Conservation (phyloP, 2,888 invertebrate species). For the Opisthograptis luteolata region DNA sequence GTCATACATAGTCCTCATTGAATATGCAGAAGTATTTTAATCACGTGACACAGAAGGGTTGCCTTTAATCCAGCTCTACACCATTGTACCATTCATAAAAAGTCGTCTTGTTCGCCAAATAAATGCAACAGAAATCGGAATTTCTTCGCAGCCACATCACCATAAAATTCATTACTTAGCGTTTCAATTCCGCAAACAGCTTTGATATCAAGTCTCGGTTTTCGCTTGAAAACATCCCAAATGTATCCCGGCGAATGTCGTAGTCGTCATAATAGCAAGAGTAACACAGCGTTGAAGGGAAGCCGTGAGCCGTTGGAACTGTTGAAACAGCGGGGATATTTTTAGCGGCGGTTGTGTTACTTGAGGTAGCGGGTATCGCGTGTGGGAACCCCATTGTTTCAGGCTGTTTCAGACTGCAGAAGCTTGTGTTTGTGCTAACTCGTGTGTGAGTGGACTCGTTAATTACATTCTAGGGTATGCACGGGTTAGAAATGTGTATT, state of each 20-base stretch:
- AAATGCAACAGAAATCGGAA: background rate
- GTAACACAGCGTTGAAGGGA: slow-evolving; percentile 20
- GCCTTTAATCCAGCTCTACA: background rate
- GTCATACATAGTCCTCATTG: background rate
- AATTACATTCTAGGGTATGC: slow-evolving; percentile 17
- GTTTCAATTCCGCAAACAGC: slow-evolving; percentile 28
- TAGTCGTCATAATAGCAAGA: slow-evolving; percentile 21
- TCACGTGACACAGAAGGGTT: background rate
- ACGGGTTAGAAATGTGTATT: slow-evolving; percentile 10
- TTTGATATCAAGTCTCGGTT: slow-evolving; percentile 31
- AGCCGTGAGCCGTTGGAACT: too few relatives aligned
- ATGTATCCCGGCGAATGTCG: slow-evolving; percentile 19
- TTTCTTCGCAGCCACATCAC: slow-evolving; percentile 8
- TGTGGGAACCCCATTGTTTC: slow-evolving; percentile 21
- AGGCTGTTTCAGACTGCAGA: slow-evolving; percentile 10
- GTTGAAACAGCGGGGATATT: slow-evolving; percentile 16
- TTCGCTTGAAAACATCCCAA: slow-evolving; percentile 26
- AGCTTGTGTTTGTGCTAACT: slow-evolving; percentile 12
- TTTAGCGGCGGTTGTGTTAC: slow-evolving; percentile 22
- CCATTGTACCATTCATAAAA: background rate
- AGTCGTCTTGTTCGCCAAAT: background rate
- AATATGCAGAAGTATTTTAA: background rate
- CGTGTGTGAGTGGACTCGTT: slow-evolving; percentile 18
- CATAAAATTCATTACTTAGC: slow-evolving; percentile 32
- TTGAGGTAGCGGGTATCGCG: slow-evolving; percentile 4